These are phyloP conservation scores for Mesocentrotus franciscanus DNA, from an alignment of 53 echinoderm and acorn worm genomes.

Conservation along the genomic window DNA sequence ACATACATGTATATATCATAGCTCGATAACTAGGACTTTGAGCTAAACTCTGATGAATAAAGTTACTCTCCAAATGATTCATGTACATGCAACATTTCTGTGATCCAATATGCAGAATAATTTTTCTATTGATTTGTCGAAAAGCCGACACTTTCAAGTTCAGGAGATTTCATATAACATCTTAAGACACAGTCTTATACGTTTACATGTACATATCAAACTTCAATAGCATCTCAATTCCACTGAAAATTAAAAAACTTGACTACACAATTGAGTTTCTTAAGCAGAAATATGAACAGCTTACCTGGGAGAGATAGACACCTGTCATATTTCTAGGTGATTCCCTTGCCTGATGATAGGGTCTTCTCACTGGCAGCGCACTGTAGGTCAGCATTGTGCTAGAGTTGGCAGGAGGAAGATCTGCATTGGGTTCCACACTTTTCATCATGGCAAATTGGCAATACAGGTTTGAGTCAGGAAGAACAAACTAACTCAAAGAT, in stretches of 20 bases:
- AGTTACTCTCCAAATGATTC: too few species aligned
- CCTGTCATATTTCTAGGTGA: constrained; percentile 87
- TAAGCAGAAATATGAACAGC: background rate
- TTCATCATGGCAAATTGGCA: constrained; percentile 68
- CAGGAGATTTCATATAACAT: background rate
- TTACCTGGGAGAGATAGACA: constrained; percentile 81
- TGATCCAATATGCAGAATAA: too few species aligned
- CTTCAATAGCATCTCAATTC: background rate
- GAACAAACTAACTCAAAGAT: background rate
- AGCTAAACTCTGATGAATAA: too few species aligned
- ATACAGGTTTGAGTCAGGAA: background rate
- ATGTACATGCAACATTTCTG: too few species aligned
- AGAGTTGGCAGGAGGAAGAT: constrained; percentile 74
- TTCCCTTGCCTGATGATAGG: constrained; percentile 66
- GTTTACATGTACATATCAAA: background rate
- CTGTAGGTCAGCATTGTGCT: constrained; percentile 81
- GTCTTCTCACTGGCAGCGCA: constrained; percentile 77
- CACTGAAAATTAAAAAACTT: background rate
- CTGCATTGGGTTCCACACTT: constrained; percentile 79
- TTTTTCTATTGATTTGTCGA: too few species aligned
- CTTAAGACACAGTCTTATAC: background rate
- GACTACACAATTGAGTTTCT: background rate
- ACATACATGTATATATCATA: too few species aligned
- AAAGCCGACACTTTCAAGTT: background rate
- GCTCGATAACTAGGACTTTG: too few species aligned